Evolutionary conservation across 2,113 vertebrate species (phyloP), one percentile per base, ranked within the genome.

Genomic region (Melierax canorus): DNA sequence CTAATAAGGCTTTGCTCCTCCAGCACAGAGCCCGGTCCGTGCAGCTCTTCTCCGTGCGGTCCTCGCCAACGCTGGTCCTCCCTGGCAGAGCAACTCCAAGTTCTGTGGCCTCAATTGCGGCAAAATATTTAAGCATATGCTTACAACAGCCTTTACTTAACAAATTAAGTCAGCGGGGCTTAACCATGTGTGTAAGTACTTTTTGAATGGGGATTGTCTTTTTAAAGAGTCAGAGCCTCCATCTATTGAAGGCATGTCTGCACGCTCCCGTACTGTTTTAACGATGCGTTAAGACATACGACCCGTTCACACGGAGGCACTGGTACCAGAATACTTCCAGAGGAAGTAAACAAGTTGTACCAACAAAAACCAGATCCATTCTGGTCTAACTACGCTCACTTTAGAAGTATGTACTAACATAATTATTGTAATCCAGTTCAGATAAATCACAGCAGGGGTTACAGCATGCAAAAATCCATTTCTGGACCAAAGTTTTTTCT

Each of bases 131-230:
- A 84, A 95, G 48, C 95, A 73, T 76, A 58, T 87, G 94, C 77
- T 95, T 92, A 88, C 92, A 94, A 5, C 73, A 90, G 89, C 68
- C 73, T 92, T 55, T 39, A 30, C 64, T 96, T 84, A 87, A 87
- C 86, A 63, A 84, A 84, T 84, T 29, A 85, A 94, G 82, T 34
- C 92, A 64, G 77, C 29, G 1, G 59, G 94, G 86, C 82, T 95
- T 90, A 95, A 92, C 89, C 64, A 34, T 88, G 94, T 95, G 95
- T 90, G 72, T 92, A 87, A 95, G 77, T 72, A 80, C 86, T 94
- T 92, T 63, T 48, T 87, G 88, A 92, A 79, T 59, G 82, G 72
- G 93, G 86, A 59, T 84, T 84, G 88, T 96, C 81, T 91, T 71
- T 75, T n/a, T 48, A 43, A 75, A 90, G 91, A 83, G 53, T 72